These are phyloP conservation scores for Zaprionus gabonicus DNA, from an alignment of 1,140 invertebrate genomes.

Conservation along the genomic window DNA sequence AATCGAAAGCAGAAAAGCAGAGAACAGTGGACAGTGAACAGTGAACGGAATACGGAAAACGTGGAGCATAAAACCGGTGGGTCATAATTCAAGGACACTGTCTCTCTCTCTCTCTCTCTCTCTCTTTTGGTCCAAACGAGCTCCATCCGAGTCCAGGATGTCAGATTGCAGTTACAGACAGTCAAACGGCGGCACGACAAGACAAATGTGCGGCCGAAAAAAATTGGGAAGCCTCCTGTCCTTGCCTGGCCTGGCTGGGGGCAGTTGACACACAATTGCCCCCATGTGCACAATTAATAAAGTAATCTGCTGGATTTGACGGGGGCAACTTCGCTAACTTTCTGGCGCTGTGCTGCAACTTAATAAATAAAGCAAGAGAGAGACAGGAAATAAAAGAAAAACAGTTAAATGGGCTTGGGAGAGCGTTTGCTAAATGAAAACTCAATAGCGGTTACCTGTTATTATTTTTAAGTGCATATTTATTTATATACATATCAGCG, in stretches of 20 bases:
- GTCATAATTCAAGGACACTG: constrained; percentile 41
- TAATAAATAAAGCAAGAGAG: background rate
- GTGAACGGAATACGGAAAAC: background rate
- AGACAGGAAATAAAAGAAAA: background rate
- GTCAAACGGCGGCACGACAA: constrained; percentile 27
- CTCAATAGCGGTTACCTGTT: background rate
- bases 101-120: background rate
- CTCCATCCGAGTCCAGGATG: constrained; percentile 15
- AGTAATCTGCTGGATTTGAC: constrained; percentile 35
- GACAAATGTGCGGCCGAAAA: constrained; percentile 42
- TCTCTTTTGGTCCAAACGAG: background rate
- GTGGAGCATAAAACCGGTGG: constrained; percentile 11
- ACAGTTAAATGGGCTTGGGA: background rate
- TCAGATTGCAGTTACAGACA: constrained; percentile 27
- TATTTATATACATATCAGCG: too few relatives aligned
- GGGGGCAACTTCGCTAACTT: constrained; percentile 8
- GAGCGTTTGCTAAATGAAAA: background rate
- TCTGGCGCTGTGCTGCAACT: background rate
- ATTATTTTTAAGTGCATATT: background rate
- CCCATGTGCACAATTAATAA: constrained; percentile 43
- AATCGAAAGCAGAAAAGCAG: constrained; percentile 38
- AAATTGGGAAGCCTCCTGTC: constrained; percentile 14
- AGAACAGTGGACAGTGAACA: background rate
- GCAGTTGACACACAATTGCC: constrained; percentile 37
- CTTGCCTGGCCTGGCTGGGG: background rate